phyloP scores from a whole-genome alignment of 2,888 invertebrate species.

The Drosophila mulleri region DNA sequence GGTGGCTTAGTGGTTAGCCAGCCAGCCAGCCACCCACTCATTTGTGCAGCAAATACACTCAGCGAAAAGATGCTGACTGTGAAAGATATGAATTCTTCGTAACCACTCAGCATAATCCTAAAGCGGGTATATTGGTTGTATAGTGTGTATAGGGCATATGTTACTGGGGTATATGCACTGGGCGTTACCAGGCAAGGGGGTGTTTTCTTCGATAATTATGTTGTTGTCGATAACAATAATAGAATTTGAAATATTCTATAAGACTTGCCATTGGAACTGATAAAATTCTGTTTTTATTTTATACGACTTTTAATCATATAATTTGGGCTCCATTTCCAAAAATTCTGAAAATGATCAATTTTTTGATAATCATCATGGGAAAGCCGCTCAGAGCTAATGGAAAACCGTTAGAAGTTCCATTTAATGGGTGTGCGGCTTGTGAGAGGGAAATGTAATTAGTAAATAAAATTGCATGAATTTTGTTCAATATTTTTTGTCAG shows the following conservation, averaged over 20 bases:
- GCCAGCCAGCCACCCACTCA: conserved; percentile 29
- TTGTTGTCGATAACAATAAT: not conserved
- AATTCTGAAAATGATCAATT: too few species aligned
- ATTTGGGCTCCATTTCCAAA: too few species aligned
- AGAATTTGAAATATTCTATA: not conserved
- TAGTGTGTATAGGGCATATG: not conserved
- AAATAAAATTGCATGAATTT: not conserved
- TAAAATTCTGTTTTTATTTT: too few species aligned
- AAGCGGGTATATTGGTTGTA: conserved; percentile 1
- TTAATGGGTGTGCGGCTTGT: not conserved
- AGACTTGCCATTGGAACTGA: too few species aligned
- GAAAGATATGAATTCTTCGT: not conserved
- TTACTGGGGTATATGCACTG: too few species aligned
- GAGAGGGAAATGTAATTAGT: not conserved
- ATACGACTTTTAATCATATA: too few species aligned
- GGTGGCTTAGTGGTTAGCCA: conserved; percentile 5
- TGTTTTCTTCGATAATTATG: not conserved
- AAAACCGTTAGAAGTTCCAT: not conserved
- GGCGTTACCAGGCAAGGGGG: not conserved
- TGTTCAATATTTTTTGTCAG: not conserved
- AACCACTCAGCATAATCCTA: not conserved
- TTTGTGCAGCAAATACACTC: conserved; percentile 1
- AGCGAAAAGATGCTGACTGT: not conserved
- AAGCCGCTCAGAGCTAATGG: not conserved
- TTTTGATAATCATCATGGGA: too few species aligned